Conservation (phyloP, 2,113 vertebrate genomes). For the Saguinus midas region DNA sequence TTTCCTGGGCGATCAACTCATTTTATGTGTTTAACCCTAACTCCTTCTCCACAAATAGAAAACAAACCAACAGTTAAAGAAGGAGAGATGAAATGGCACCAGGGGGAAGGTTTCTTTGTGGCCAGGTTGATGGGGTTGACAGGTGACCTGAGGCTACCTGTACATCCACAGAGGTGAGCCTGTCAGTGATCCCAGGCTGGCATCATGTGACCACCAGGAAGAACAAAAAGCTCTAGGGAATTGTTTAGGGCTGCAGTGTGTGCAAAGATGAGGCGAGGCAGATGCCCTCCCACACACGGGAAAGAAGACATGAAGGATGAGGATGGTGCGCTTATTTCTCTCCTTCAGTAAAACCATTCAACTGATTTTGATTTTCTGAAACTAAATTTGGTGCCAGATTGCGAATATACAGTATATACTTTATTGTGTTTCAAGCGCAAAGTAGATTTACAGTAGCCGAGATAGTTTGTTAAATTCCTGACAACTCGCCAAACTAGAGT, state of each 20-base stretch:
- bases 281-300: not conserved
- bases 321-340: not conserved
- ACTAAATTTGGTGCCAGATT: slow-evolving; percentile 38
- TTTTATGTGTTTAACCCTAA: not conserved
- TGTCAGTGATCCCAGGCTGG: not conserved
- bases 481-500: not conserved
- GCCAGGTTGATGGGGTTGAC: not conserved
- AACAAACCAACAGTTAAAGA: not conserved
- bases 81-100: not conserved
- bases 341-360: slow-evolving; percentile 14
- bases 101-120: not conserved
- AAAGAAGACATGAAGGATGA: not conserved
- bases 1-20: not conserved
- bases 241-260: not conserved
- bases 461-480: slow-evolving; percentile 51
- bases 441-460: slow-evolving; percentile 58
- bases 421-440: not conserved
- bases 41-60: not conserved
- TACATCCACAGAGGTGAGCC: not conserved
- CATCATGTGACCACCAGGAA: not conserved
- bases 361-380: slow-evolving; percentile 55
- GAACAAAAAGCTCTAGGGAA: not conserved
- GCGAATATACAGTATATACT: not conserved
- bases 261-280: accelerated
- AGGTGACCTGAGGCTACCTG: not conserved